A percentile compares a stretch with the other conserved stretches of the same genome.
Evolutionary conservation across 37 sponge, comb jelly and placozoan genomes (phyloP).

Genomic region (Theonella swinhoei): DNA sequence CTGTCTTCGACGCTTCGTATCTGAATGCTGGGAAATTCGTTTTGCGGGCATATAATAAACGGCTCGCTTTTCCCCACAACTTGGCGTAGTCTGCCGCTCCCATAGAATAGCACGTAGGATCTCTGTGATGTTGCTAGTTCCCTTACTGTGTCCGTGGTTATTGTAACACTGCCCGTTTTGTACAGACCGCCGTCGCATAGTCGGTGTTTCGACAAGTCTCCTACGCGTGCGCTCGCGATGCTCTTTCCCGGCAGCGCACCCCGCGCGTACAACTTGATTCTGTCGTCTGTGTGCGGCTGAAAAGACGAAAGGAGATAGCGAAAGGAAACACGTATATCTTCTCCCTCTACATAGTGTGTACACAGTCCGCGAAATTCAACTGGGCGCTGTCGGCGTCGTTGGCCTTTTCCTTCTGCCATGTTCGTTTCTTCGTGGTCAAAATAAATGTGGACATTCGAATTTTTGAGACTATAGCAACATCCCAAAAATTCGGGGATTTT

Average conservation of each 20-base stretch:
- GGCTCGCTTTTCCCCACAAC: conserved; percentile 18
- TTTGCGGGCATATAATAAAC: neutral
- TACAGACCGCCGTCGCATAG: conserved; percentile 21
- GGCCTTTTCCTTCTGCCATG: too few species aligned
- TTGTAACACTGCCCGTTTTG: neutral
- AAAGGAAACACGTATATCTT: neutral
- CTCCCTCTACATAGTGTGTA: conserved; percentile 6
- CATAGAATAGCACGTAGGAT: conserved; percentile 6
- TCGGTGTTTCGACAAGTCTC: neutral
- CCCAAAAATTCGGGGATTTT: too few species aligned
- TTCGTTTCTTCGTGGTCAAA: too few species aligned
- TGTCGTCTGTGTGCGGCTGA: neutral
- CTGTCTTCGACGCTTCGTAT: neutral
- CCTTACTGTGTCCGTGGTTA: neutral
- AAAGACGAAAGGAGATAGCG: neutral
- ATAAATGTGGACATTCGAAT: too few species aligned
- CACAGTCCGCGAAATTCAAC: conserved; percentile 20
- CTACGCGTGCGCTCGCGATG: neutral
- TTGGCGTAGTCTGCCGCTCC: neutral
- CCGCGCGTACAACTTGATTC: neutral
- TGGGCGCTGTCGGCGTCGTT: neutral
- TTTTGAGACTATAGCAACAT: too few species aligned
- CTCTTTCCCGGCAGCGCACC: neutral
- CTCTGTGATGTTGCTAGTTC: neutral
- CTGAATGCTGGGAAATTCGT: neutral